phyloP scores from a whole-genome alignment of 2,113 vertebrate genomes.

The Silurus meridionalis region DNA sequence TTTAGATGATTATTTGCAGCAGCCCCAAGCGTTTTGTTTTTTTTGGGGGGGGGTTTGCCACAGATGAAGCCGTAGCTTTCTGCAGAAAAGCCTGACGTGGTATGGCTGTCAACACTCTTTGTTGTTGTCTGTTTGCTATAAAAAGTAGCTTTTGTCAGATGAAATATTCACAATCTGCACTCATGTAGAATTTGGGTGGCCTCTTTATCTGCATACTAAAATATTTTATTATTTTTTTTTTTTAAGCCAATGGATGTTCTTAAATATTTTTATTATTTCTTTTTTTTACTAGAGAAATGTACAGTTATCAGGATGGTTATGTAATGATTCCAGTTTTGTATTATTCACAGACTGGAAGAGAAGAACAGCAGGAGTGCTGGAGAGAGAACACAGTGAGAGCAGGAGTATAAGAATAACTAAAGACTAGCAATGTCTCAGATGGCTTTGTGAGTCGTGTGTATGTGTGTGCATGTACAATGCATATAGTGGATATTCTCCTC shows the following conservation, averaged over 20 bases:
- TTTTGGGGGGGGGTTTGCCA: background rate
- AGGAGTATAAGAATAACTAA: slow-evolving; percentile 25
- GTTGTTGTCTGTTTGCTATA: slow-evolving; percentile 31
- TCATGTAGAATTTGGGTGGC: slow-evolving; percentile 10
- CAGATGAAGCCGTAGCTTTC: slow-evolving; percentile 25
- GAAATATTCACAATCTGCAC: slow-evolving; percentile 45
- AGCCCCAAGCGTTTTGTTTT: slow-evolving; percentile 29
- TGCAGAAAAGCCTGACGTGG: slow-evolving; percentile 35
- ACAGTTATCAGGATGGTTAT: slow-evolving; percentile 33
- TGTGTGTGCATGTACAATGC: slow-evolving; percentile 19
- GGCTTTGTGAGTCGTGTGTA: slow-evolving; percentile 20
- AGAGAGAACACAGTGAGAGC: background rate
- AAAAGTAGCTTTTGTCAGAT: slow-evolving; percentile 45
- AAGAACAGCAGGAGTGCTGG: slow-evolving; percentile 1
- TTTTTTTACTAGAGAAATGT: background rate
- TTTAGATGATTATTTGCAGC: slow-evolving; percentile 19
- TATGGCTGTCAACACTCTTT: slow-evolving; percentile 41
- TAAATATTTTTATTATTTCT: background rate
- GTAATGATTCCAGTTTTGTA: slow-evolving; percentile 20
- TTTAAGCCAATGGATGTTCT: background rate
- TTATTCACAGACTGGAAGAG: slow-evolving; percentile 29
- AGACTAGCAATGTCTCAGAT: background rate
- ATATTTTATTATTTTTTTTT: background rate
- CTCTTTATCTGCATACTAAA: slow-evolving; percentile 1
- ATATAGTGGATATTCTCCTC: slow-evolving; percentile 20